These are phyloP conservation scores for Cerceris rybyensis DNA, from an alignment of 2,888 invertebrate species.

Conservation along the genomic window DNA sequence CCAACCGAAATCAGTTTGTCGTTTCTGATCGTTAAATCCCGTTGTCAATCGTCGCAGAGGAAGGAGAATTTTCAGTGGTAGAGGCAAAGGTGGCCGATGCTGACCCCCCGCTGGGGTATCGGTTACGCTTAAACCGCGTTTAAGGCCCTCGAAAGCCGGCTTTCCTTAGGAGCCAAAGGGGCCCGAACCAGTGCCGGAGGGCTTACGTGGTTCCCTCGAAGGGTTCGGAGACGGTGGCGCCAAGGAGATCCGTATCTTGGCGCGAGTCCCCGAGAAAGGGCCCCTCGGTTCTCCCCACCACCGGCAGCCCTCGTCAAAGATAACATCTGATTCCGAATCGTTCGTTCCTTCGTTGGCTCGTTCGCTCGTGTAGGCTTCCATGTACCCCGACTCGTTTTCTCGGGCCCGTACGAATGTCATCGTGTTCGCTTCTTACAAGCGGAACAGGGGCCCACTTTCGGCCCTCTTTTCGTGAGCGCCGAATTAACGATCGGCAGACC, in stretches of 20 bases:
- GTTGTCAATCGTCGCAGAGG: constrained; percentile 56
- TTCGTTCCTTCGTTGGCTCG: constrained; percentile 70
- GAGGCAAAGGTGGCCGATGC: constrained; percentile 39
- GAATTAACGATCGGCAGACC: constrained; percentile 63
- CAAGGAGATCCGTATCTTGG: constrained; percentile 81
- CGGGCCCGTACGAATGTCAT: constrained; percentile 68
- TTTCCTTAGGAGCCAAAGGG: constrained; percentile 58
- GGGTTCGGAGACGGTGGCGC: constrained; percentile 79
- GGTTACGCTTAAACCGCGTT: constrained; percentile 81
- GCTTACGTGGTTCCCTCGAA: constrained; percentile 56
- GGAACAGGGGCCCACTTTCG: constrained; percentile 53
- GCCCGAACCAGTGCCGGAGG: constrained; percentile 32
- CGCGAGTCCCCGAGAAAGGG: constrained; percentile 72
- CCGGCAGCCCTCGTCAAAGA: constrained; percentile 77
- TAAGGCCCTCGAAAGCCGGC: constrained; percentile 69
- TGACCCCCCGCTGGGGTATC: constrained; percentile 78
- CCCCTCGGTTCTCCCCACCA: constrained; percentile 55
- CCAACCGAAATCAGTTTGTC: constrained; percentile 30
- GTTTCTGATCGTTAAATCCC: constrained; percentile 38
- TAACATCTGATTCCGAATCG: constrained; percentile 81
- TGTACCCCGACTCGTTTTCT: constrained; percentile 67
- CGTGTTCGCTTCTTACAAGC: constrained; percentile 68
- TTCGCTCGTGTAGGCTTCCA: constrained; percentile 68
- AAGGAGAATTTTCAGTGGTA: constrained; percentile 47
- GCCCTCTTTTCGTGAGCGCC: constrained; percentile 52